These are phyloP conservation scores for Battus philenor DNA, from an alignment of 1,140 invertebrate genomes.

Conservation along the genomic window DNA sequence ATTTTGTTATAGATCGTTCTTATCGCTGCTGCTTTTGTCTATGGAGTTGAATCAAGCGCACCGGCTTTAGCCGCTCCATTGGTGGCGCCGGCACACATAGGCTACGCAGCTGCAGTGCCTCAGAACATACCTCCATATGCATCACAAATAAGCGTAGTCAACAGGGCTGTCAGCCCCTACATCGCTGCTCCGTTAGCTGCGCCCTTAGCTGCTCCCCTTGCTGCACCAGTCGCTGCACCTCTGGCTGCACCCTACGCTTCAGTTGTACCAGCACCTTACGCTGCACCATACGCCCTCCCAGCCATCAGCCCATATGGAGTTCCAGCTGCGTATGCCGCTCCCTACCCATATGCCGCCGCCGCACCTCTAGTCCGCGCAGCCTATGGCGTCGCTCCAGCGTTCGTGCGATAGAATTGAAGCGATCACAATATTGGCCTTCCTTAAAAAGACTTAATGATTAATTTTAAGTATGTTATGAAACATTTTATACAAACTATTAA, in stretches of 20 bases:
- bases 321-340: slow-evolving; percentile 41
- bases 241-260: slow-evolving; percentile 21
- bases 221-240: slow-evolving; percentile 36
- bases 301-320: slow-evolving; percentile 24
- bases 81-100: slow-evolving; percentile 50
- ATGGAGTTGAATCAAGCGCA: slow-evolving; percentile 63
- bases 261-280: slow-evolving; percentile 18
- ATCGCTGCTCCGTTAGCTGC: slow-evolving; percentile 41
- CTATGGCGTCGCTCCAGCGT: slow-evolving; percentile 49
- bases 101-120: slow-evolving; percentile 67
- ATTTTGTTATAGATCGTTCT: slow-evolving; percentile 53
- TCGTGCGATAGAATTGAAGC: slow-evolving; percentile 66
- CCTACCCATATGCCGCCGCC: slow-evolving; percentile 38
- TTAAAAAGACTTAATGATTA: slow-evolving; percentile 43
- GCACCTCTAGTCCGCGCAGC: slow-evolving; percentile 43
- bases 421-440: slow-evolving; percentile 55
- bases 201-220: slow-evolving; percentile 26
- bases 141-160: slow-evolving; percentile 73
- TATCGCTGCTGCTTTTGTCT: slow-evolving; percentile 51
- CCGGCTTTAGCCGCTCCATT: slow-evolving; percentile 42
- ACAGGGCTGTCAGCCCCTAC: slow-evolving; percentile 53
- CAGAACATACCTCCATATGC: slow-evolving; percentile 77
- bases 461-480: slow-evolving; percentile 26
- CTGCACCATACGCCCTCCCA: slow-evolving; percentile 23
- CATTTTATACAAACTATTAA: slow-evolving; percentile 28